Percentiles rank a stretch among this genome's conserved stretches.
Evolutionary conservation across 2,113 vertebrate genomes (phyloP).

Genomic region (Gadus chalcogrammus): DNA sequence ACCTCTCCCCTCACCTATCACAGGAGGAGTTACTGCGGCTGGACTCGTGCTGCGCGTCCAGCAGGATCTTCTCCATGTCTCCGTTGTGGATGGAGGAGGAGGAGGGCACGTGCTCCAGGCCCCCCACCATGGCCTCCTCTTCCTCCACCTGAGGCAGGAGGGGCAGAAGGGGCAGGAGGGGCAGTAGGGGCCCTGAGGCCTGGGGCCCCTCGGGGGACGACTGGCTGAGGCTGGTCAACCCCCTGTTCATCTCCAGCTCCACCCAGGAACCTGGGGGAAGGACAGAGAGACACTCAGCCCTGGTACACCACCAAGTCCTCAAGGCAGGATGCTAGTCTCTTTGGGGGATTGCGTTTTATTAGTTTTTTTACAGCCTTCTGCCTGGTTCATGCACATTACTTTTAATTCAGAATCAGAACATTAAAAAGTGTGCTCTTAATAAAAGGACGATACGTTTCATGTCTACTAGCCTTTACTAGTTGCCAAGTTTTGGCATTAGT

Average conservation of each 20-base stretch:
- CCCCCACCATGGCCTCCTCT: slow-evolving; percentile 72
- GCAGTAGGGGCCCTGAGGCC: slow-evolving; percentile 52
- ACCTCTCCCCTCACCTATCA: slow-evolving; percentile 78
- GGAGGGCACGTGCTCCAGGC: slow-evolving; percentile 92
- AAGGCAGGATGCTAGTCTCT: too few species aligned
- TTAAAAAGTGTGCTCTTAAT: too few species aligned
- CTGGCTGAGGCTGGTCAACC: slow-evolving; percentile 33
- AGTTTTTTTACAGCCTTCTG: neutral
- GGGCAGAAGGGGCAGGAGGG: slow-evolving; percentile 48
- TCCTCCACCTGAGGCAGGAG: slow-evolving; percentile 66
- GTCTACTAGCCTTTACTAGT: too few species aligned
- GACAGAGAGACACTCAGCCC: neutral
- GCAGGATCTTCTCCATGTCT: slow-evolving; percentile 97
- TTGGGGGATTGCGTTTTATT: neutral
- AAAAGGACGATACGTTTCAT: too few species aligned
- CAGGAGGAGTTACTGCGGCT: slow-evolving; percentile 97
- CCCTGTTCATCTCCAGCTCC: slow-evolving; percentile 91
- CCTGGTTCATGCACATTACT: too few species aligned
- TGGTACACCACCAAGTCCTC: neutral
- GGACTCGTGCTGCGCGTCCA: slow-evolving; percentile 96
- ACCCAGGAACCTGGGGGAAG: slow-evolving; percentile 90
- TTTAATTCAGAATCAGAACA: too few species aligned
- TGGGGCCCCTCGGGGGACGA: slow-evolving; percentile 25
- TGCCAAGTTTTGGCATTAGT: too few species aligned
- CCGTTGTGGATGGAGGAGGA: slow-evolving; percentile 97